Evolutionary conservation across 2,888 invertebrate species (phyloP).

Genomic region (Eupithecia subumbrata): DNA sequence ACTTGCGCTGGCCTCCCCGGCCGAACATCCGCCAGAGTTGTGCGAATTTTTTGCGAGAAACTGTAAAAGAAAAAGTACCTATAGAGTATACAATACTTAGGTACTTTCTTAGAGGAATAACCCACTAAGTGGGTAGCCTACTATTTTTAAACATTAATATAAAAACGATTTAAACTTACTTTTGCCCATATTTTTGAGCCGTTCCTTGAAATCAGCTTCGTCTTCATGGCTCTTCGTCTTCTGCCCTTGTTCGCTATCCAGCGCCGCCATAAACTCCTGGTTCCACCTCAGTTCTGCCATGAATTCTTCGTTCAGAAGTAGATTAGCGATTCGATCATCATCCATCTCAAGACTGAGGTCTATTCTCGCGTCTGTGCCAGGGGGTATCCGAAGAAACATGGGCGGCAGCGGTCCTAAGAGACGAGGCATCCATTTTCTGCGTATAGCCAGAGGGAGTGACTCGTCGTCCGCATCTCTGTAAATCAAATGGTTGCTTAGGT

Average conservation of each 20-base stretch:
- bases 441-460: slow-evolving; percentile 72
- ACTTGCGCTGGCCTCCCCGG: slow-evolving; percentile 84
- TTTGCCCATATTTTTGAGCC: slow-evolving; percentile 92
- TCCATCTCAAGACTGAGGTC: slow-evolving; percentile 87
- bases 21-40: slow-evolving; percentile 91
- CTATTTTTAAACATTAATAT: too few species aligned
- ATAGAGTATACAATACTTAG: not conserved
- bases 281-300: slow-evolving; percentile 93
- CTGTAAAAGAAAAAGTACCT: slow-evolving; percentile 69
- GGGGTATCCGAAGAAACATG: slow-evolving; percentile 88
- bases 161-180: slow-evolving; percentile 68
- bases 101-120: too few species aligned
- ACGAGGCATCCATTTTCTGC: slow-evolving; percentile 90
- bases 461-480: slow-evolving; percentile 74
- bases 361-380: slow-evolving; percentile 76
- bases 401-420: slow-evolving; percentile 90
- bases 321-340: slow-evolving; percentile 93
- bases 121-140: too few species aligned
- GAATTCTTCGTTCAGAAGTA: slow-evolving; percentile 95
- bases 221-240: slow-evolving; percentile 82
- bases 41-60: slow-evolving; percentile 91
- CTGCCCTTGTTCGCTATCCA: slow-evolving; percentile 89
- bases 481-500: not conserved
- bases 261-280: slow-evolving; percentile 92
- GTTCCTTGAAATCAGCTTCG: slow-evolving; percentile 90